Evolutionary conservation across 2,888 invertebrate genomes (phyloP).

Genomic region (Hypercompe scribonia): DNA sequence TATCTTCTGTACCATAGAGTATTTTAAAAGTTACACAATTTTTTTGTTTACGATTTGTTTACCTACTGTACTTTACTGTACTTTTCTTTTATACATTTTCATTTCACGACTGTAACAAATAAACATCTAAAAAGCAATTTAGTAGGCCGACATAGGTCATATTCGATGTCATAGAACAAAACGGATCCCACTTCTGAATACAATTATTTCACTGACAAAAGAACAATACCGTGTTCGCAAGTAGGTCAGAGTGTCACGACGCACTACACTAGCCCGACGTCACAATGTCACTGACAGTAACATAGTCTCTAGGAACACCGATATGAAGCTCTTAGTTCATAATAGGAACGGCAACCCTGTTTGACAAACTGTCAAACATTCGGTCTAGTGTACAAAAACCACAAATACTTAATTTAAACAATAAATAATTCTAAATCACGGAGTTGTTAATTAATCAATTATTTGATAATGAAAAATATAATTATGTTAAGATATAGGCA

Average conservation of each 20-base stretch:
- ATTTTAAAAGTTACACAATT: no score
- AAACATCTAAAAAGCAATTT: slow-evolving; percentile 20
- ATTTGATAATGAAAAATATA: slow-evolving; percentile 37
- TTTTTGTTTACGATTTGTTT: no score
- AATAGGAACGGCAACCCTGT: slow-evolving; percentile 56
- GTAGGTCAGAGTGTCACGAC: slow-evolving; percentile 74
- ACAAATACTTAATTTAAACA: background rate
- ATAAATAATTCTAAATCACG: slow-evolving; percentile 28
- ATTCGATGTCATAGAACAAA: slow-evolving; percentile 43
- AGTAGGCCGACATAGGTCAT: slow-evolving; percentile 26
- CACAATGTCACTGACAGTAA: slow-evolving; percentile 68
- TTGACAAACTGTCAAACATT: slow-evolving; percentile 42
- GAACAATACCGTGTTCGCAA: slow-evolving; percentile 70
- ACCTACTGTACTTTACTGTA: background rate
- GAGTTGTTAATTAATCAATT: slow-evolving; percentile 40
- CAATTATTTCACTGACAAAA: slow-evolving; percentile 60
- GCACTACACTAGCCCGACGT: slow-evolving; percentile 65
- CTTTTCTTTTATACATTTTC: background rate
- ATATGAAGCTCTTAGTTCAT: slow-evolving; percentile 62
- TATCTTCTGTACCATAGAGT: background rate
- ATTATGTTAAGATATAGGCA: slow-evolving; percentile 30
- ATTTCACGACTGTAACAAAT: slow-evolving; percentile 5
- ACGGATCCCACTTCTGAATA: slow-evolving; percentile 43
- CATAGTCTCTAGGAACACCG: slow-evolving; percentile 31
- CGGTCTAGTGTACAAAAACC: slow-evolving; percentile 40